These are phyloP conservation scores for Schrankia costaestrigalis DNA, from an alignment of 2,888 invertebrate species.

Conservation along the genomic window DNA sequence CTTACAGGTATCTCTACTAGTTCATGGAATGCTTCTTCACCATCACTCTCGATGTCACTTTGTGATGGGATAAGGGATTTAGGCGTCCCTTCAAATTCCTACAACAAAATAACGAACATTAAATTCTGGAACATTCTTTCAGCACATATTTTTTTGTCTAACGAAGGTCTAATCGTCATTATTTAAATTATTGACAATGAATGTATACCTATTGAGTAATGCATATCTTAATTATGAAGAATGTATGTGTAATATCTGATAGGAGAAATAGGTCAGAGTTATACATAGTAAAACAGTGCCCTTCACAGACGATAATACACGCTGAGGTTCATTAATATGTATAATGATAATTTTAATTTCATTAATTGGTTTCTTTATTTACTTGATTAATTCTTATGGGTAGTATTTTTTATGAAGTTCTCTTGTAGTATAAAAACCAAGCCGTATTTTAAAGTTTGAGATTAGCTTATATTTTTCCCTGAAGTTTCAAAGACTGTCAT, in stretches of 20 bases:
- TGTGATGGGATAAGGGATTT: slow-evolving; percentile 52
- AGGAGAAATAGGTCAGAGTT: slow-evolving; percentile 41
- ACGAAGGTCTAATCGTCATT: too few species aligned
- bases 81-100: slow-evolving; percentile 62
- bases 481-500: too few species aligned
- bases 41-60: slow-evolving; percentile 74
- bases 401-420: too few species aligned
- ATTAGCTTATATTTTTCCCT: too few species aligned
- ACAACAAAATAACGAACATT: slow-evolving; percentile 22
- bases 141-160: too few species aligned
- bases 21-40: slow-evolving; percentile 72
- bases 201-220: background rate
- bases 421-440: too few species aligned
- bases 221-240: slow-evolving; percentile 21
- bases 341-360: too few species aligned
- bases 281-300: slow-evolving; percentile 22
- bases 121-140: too few species aligned
- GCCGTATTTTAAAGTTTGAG: too few species aligned
- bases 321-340: background rate
- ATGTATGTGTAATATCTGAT: slow-evolving; percentile 26
- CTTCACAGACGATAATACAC: slow-evolving; percentile 40
- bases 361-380: too few species aligned
- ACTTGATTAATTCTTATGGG: too few species aligned
- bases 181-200: too few species aligned
- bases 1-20: slow-evolving; percentile 71